phyloP scores from a whole-genome alignment of 64 coral and sea anemone genomes.

The Hydrozoanthus tunicans region DNA sequence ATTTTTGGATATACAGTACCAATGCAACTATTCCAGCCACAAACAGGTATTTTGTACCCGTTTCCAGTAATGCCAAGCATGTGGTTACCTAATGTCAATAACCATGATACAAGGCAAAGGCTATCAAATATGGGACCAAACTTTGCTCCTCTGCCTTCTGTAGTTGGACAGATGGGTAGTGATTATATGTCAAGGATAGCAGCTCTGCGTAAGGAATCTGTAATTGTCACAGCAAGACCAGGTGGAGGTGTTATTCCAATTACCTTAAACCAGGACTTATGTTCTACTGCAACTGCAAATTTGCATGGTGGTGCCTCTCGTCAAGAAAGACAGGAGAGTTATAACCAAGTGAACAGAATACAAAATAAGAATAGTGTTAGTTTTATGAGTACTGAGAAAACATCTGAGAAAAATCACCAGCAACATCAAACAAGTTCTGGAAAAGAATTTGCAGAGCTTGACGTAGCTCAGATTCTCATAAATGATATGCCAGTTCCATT shows the following conservation, averaged over 20 bases:
- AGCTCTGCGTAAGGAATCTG: slow-evolving; percentile 44
- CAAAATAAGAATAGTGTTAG: background rate
- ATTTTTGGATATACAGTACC: slow-evolving; percentile 65
- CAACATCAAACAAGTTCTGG: background rate
- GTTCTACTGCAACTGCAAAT: background rate
- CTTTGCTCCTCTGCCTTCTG: background rate
- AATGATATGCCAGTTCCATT: slow-evolving; percentile 78
- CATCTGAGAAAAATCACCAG: background rate
- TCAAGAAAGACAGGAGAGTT: background rate
- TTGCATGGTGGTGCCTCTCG: background rate
- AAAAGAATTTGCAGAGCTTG: slow-evolving; percentile 67
- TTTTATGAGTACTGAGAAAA: background rate
- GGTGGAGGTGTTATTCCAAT: slow-evolving; percentile 24
- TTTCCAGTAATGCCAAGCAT: slow-evolving; percentile 67
- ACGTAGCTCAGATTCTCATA: slow-evolving; percentile 84
- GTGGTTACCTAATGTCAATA: background rate
- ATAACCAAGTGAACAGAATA: background rate
- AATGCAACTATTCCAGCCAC: slow-evolving; percentile 64
- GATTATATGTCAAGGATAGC: slow-evolving; percentile 6
- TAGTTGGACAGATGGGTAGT: background rate
- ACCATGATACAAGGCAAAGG: slow-evolving; percentile 17
- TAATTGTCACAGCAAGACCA: slow-evolving; percentile 52
- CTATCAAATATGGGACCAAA: background rate
- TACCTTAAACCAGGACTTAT: background rate
- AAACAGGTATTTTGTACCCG: slow-evolving; percentile 46